Evolutionary conservation across 1,140 invertebrate species (phyloP), one percentile per base, ranked within the genome.

Genomic region (Campodea augens): DNA sequence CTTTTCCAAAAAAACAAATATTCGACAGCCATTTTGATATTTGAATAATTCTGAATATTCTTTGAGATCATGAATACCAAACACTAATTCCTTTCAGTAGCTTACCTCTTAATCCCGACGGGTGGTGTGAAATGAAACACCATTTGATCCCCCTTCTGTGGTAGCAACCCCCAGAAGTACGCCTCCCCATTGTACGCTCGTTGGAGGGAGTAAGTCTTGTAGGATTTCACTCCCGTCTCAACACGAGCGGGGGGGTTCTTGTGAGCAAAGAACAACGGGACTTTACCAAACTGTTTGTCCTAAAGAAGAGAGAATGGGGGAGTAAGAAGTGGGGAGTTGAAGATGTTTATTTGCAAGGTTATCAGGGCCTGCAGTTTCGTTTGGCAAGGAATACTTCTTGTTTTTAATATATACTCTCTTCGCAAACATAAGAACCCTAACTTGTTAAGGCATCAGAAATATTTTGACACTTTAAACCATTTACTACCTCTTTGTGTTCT

Each of bases 261-360:
- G 52, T 89, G 82, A 0, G 82, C 74, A 56, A 77, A 81, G 61
- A 76, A 88, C 10, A 87, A 65, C 13, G 78, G 74, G 22, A 88
- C 70, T 61, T 89, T 89, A 7, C 88, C 87, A 66, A 90, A 96
- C 55, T 90, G 81, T 58, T 83, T 83, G 60, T 96, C 88, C 81
- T 90, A 57, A 20, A 58, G 61, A 57, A 51, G 39, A 49, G 49
- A 50, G 46, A 48, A 46, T n/a, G n/a, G n/a, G n/a, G n/a, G n/a
- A n/a, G n/a, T n/a, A n/a, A n/a, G n/a, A n/a, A n/a, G n/a, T n/a
- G n/a, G n/a, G n/a, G n/a, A n/a, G n/a, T n/a, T n/a, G n/a, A n/a
- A n/a, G n/a, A n/a, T n/a, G n/a, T n/a, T n/a, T n/a, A n/a, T n/a
- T n/a, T n/a, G n/a, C n/a, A n/a, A n/a, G n/a, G n/a, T n/a, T n/a